Conservation (phyloP, 2,113 vertebrate species). For the Xenopus borealis region DNA sequence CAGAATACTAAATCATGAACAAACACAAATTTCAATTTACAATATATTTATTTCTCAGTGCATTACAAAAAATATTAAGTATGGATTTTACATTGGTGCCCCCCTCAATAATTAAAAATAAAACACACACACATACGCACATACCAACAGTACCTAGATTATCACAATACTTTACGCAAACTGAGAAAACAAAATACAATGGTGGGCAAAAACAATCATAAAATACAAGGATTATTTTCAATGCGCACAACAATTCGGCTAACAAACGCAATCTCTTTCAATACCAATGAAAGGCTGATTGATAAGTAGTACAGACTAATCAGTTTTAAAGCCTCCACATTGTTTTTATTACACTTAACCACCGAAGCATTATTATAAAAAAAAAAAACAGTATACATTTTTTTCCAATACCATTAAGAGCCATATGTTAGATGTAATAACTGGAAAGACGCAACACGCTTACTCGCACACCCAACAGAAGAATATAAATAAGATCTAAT, state of each 20-base stretch:
- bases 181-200: conserved; percentile 46
- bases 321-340: not conserved
- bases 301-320: not conserved
- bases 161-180: conserved; percentile 62
- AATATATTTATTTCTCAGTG: conserved; percentile 71
- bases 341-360: conserved; percentile 25
- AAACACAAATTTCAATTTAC: conserved; percentile 42
- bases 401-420: conserved; percentile 5
- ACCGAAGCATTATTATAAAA: not conserved
- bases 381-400: not conserved
- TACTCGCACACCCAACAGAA: conserved; percentile 46
- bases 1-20: too few species aligned
- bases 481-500: conserved; percentile 56
- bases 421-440: too few species aligned
- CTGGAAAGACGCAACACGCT: too few species aligned
- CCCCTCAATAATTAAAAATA: conserved; percentile 55
- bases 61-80: conserved; percentile 66
- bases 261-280: conserved; percentile 31
- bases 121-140: conserved; percentile 50
- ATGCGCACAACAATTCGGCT: conserved; percentile 52
- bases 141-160: conserved; percentile 60
- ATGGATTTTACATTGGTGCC: conserved; percentile 59
- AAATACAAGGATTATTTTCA: conserved; percentile 50
- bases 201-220: not conserved
- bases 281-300: not conserved